Evolutionary conservation across 2,888 invertebrate genomes (phyloP).

Genomic region (Agonopterix subpropinquella): DNA sequence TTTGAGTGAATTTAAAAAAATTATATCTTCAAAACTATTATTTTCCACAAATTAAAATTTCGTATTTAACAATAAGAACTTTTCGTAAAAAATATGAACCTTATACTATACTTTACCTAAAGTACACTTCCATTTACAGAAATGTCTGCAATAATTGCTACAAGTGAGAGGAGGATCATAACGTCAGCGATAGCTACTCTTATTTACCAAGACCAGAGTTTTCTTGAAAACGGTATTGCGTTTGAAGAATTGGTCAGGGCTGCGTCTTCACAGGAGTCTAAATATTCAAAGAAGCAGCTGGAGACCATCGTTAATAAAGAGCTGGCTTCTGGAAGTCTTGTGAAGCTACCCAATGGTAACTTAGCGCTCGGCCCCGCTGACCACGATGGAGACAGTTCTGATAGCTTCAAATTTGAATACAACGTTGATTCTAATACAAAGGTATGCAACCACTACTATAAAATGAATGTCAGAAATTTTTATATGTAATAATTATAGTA

Average conservation of each 20-base stretch:
- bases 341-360: slow-evolving; percentile 81
- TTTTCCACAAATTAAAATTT: no score
- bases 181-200: slow-evolving; percentile 82
- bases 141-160: slow-evolving; percentile 61
- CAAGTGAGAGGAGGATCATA: slow-evolving; percentile 73
- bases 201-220: slow-evolving; percentile 82
- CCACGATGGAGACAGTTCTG: slow-evolving; percentile 74
- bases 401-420: slow-evolving; percentile 66
- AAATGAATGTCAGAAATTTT: not conserved
- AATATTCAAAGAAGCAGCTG: slow-evolving; percentile 78
- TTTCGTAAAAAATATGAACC: not conserved
- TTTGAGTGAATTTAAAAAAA: no score
- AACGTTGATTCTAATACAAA: slow-evolving; percentile 58
- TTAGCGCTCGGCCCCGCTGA: slow-evolving; percentile 79
- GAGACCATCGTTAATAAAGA: slow-evolving; percentile 82
- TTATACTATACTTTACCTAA: no score
- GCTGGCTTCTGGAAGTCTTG: slow-evolving; percentile 80
- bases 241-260: slow-evolving; percentile 79
- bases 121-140: slow-evolving; percentile 25
- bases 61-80: no score
- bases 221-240: slow-evolving; percentile 83
- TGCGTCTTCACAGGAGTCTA: slow-evolving; percentile 78
- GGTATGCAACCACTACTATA: slow-evolving; percentile 26
- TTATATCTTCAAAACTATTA: no score
- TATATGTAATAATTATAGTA: no score